Evolutionary conservation across 2,797 vertebrate genomes (phyloP).

Genomic region (Manis crassicaudata): DNA sequence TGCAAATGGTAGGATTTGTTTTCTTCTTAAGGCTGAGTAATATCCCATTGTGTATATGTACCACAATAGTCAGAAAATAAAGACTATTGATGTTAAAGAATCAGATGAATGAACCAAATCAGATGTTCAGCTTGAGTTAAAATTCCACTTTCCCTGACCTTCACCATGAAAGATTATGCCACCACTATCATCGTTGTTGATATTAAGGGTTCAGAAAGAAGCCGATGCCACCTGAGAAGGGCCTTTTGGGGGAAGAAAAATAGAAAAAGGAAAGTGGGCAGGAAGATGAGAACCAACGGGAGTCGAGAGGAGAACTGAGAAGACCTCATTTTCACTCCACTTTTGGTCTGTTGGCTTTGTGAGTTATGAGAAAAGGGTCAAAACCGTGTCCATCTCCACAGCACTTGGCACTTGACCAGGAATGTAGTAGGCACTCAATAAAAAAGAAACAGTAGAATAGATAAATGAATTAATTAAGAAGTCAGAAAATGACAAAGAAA

Average conservation of each 20-base stretch:
- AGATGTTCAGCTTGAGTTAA: background rate
- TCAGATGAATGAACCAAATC: background rate
- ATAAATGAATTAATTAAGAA: conserved; percentile 37
- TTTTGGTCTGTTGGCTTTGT: background rate
- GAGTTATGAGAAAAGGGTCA: background rate
- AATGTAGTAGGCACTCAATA: background rate
- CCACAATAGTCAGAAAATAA: background rate
- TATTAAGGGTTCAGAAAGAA: background rate
- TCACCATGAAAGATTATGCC: background rate
- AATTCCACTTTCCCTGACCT: background rate
- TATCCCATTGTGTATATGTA: no score
- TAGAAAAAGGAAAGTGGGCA: background rate
- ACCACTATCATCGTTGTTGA: background rate
- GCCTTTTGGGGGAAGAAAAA: background rate
- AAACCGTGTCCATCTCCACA: background rate
- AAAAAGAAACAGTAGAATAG: background rate
- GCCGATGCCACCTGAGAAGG: background rate
- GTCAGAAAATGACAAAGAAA: conserved; percentile 24
- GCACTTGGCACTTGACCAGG: background rate
- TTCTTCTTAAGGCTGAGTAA: no score
- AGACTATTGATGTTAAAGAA: background rate
- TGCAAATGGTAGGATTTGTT: no score
- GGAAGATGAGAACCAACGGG: background rate
- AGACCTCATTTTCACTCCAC: background rate
- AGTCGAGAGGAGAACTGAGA: background rate